Evolutionary conservation across 92 coral and sea anemone species (phyloP), one percentile per base, ranked within the genome.

Genomic region (Pocillopora grandis): DNA sequence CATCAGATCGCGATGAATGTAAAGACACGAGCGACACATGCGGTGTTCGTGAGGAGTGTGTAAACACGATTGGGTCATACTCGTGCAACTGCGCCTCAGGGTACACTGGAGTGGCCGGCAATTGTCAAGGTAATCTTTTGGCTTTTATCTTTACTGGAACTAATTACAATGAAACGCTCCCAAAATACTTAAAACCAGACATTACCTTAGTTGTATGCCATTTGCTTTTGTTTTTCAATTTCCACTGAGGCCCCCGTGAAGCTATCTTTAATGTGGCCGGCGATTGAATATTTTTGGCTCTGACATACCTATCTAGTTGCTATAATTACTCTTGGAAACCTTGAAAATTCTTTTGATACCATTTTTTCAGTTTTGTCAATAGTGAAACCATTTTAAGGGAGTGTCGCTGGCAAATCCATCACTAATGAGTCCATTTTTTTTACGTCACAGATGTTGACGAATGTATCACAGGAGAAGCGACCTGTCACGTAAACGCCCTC

Each of bases 401-500:
- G 52, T 42, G 4, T 42, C 1, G 52, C 5, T 42, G 52, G 52
- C 8, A 42, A 7, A 42, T 42, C 52, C 8, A 3, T 42, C 5
- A 42, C 52, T 21, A 5, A 65, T 19, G 33, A 65, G 69, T 65
- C 27, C 18, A 5, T 52, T 7, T 81, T 81, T 42, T 73, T 49
- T 62, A 5, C 35, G 20, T 14, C 23, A 52, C 79, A 92, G 95
- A 92, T 87, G 73, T 92, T 65, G 87, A 92, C 77, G 95, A 91
- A 74, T 91, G 95, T 57, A 62, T 66, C 33, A 87, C 89, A 69
- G 85, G 86, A 31, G 90, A 72, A 27, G 68, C 76, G 12, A 72
- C 81, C 7, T 94, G 98, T 76, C 83, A 89, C 61, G 78, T 64
- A 56, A 90, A 92, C 37, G 98, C 98, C 49, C 76, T 75, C 21